These are phyloP conservation scores for Microctonus brassicae DNA, from an alignment of 2,888 invertebrate genomes.

Conservation along the genomic window DNA sequence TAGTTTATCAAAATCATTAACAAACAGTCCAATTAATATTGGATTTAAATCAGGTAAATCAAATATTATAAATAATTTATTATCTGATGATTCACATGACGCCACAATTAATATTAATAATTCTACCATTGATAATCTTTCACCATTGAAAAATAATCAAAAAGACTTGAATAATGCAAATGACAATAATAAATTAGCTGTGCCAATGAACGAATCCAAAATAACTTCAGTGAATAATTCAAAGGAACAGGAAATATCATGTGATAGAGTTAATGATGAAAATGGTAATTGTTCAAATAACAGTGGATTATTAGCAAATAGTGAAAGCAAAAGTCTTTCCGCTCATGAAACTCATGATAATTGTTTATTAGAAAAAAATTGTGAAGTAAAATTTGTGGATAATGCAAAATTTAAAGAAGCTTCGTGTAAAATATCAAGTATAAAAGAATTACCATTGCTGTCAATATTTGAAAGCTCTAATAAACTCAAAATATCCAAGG, in stretches of 20 bases:
- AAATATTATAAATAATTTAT: constrained; percentile 29
- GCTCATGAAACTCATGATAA: not conserved
- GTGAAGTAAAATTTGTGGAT: not conserved
- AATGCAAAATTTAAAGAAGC: constrained; percentile 21
- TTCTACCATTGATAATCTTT: not conserved
- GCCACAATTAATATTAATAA: not conserved
- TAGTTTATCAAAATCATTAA: constrained; percentile 59
- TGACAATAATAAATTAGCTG: not conserved
- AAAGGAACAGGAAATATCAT: not conserved
- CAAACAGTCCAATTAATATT: constrained; percentile 58
- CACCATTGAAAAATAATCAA: constrained; percentile 13
- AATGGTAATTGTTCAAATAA: not conserved
- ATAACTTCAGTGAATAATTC: not conserved
- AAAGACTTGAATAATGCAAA: constrained; percentile 10
- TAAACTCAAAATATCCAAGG: constrained; percentile 46
- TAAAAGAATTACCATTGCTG: constrained; percentile 61
- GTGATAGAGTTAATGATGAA: not conserved
- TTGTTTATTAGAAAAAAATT: not conserved
- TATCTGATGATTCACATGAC: not conserved
- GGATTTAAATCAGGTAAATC: constrained; percentile 50
- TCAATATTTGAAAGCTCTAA: constrained; percentile 55
- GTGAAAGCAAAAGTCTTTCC: not conserved
- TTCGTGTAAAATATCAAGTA: constrained; percentile 46
- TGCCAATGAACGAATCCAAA: not conserved
- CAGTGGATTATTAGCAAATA: constrained; percentile 1